phyloP scores from a whole-genome alignment of 1,140 invertebrate species.

The Rhyzopertha dominica region DNA sequence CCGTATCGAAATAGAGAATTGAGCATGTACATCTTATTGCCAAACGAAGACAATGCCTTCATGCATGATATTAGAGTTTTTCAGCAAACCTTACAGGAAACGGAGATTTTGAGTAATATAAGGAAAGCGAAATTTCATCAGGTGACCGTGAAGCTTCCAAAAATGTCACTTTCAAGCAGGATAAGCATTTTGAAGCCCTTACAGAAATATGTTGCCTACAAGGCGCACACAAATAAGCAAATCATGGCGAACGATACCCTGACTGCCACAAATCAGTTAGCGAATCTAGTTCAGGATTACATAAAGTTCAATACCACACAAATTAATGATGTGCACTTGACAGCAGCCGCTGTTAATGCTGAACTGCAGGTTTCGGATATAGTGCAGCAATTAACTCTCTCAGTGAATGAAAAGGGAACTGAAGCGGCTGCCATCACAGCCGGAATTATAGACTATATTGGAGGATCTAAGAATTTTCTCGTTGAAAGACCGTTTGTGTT shows the following conservation, averaged over 20 bases:
- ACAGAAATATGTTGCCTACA: slow-evolving; percentile 26
- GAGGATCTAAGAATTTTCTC: slow-evolving; percentile 24
- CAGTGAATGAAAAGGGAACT: slow-evolving; percentile 66
- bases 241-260: background rate
- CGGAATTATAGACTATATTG: slow-evolving; percentile 46
- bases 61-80: slow-evolving; percentile 32
- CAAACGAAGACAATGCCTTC: slow-evolving; percentile 19
- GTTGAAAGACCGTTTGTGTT: slow-evolving; percentile 68
- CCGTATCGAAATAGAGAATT: slow-evolving; percentile 34
- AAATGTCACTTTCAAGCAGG: slow-evolving; percentile 26
- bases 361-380: slow-evolving; percentile 27
- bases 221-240: slow-evolving; percentile 7
- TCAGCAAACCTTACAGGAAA: slow-evolving; percentile 11
- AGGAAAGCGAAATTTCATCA: slow-evolving; percentile 15
- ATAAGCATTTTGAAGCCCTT: slow-evolving; percentile 30
- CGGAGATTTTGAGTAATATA: slow-evolving; percentile 21
- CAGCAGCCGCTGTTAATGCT: slow-evolving; percentile 14
- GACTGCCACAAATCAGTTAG: slow-evolving; percentile 19
- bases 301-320: slow-evolving; percentile 19
- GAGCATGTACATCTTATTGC: slow-evolving; percentile 31
- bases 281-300: slow-evolving; percentile 22
- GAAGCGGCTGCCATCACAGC: slow-evolving; percentile 65
- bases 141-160: slow-evolving; percentile 31
- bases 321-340: slow-evolving; percentile 18
- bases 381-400: slow-evolving; percentile 34